phyloP scores from a whole-genome alignment of 2,113 vertebrate genomes.

The Myanophis thanlyinensis region DNA sequence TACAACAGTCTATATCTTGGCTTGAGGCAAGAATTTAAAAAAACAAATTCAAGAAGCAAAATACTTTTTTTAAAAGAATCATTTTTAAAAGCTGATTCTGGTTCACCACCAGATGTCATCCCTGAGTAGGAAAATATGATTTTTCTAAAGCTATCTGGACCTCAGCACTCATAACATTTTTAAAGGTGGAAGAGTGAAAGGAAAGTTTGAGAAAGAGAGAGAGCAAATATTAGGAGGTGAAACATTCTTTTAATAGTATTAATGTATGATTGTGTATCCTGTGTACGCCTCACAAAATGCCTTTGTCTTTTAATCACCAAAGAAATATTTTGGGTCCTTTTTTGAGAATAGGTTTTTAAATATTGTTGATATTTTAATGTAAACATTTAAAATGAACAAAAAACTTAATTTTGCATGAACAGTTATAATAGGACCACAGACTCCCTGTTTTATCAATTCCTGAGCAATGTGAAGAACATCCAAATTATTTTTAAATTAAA shows the following conservation, averaged over 20 bases:
- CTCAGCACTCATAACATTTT: slow-evolving; percentile 40
- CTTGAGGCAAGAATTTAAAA: slow-evolving; percentile 19
- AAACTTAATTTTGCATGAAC: slow-evolving; percentile 4
- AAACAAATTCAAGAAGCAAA: slow-evolving; percentile 1
- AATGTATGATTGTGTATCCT: slow-evolving; percentile 30
- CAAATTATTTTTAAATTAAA: background rate
- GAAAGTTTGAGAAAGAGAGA: slow-evolving; percentile 45
- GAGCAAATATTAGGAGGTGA: slow-evolving; percentile 31
- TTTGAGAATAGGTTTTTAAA: background rate
- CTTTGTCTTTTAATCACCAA: slow-evolving; percentile 21
- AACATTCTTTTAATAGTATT: slow-evolving; percentile 43
- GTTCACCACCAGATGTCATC: slow-evolving; percentile 74
- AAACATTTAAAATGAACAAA: slow-evolving; percentile 7
- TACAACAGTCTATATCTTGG: slow-evolving; percentile 2
- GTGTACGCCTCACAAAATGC: slow-evolving; percentile 20
- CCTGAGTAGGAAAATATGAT: slow-evolving; percentile 69
- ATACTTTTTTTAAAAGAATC: slow-evolving; percentile 25
- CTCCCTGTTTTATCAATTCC: fast-evolving
- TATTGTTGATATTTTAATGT: background rate
- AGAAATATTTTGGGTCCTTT: slow-evolving; percentile 2
- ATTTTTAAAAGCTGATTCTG: slow-evolving; percentile 52
- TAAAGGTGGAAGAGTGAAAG: slow-evolving; percentile 34
- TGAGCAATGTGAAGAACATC: background rate
- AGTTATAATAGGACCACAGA: background rate
- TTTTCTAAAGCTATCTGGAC: slow-evolving; percentile 21